Conservation (phyloP, 92 coral and sea anemone genomes). For the Virgularia gustaviana region DNA sequence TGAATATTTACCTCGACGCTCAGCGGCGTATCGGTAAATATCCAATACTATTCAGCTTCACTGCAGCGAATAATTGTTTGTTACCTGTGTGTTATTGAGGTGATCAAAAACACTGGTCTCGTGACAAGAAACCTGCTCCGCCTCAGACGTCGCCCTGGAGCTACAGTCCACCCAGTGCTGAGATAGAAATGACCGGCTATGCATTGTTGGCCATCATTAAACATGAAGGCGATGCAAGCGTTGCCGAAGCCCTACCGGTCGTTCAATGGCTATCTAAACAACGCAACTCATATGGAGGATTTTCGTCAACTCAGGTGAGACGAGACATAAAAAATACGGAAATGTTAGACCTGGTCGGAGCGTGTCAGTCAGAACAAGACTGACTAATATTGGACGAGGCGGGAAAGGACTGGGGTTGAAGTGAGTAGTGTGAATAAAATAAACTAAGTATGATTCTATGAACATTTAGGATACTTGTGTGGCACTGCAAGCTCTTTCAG, state of each 20-base stretch:
- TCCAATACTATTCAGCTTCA: too few species aligned
- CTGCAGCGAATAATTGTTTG: too few species aligned
- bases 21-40: too few species aligned
- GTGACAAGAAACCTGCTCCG: constrained; percentile 3
- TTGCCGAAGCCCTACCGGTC: constrained; percentile 55
- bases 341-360: too few species aligned
- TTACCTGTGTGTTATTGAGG: constrained; percentile 46
- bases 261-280: constrained; percentile 88
- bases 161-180: constrained; percentile 70
- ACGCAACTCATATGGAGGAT: constrained; percentile 85
- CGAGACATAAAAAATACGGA: too few species aligned
- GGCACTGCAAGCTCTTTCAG: constrained; percentile 78
- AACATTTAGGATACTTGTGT: constrained; percentile 83
- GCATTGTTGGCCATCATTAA: constrained; percentile 73
- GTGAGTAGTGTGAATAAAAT: too few species aligned
- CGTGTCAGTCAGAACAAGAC: too few species aligned
- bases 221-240: constrained; percentile 25
- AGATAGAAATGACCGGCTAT: constrained; percentile 89
- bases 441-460: too few species aligned
- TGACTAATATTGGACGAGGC: too few species aligned
- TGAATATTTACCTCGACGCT: too few species aligned
- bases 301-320: constrained; percentile 90
- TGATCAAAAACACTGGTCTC: constrained; percentile 67
- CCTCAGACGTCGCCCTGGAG: constrained; percentile 1
- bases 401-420: too few species aligned